Conservation (phyloP, 2,113 vertebrate species). For the Bos javanicus region DNA sequence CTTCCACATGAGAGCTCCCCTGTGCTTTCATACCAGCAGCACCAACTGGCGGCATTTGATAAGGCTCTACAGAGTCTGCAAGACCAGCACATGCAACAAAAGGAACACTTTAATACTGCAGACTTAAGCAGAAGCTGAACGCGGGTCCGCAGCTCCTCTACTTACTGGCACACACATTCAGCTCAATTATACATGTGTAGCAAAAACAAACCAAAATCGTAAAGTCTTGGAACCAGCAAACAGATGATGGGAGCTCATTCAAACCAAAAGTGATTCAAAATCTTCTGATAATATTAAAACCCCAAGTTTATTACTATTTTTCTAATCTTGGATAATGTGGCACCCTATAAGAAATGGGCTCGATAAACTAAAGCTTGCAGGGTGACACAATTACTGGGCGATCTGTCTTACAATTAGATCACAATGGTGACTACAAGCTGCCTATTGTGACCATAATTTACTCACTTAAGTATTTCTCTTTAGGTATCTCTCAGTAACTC, state of each 20-base stretch:
- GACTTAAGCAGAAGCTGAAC: conserved; percentile 66
- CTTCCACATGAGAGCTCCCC: conserved; percentile 85
- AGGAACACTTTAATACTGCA: conserved; percentile 69
- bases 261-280: conserved; percentile 52
- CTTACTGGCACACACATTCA: conserved; percentile 21
- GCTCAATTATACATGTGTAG: conserved; percentile 60
- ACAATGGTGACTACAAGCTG: conserved; percentile 36
- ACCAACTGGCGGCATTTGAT: conserved; percentile 86
- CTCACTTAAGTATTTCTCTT: conserved; percentile 46
- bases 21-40: conserved; percentile 81
- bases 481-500: conserved; percentile 52
- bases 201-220: conserved; percentile 44
- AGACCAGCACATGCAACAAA: conserved; percentile 72
- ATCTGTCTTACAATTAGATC: conserved; percentile 67
- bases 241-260: conserved; percentile 7
- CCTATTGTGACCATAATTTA: conserved; percentile 50
- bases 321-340: conserved; percentile 45
- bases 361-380: conserved; percentile 48
- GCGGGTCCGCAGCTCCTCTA: conserved; percentile 4
- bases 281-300: conserved; percentile 36
- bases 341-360: conserved; percentile 57
- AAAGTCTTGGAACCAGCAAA: conserved; percentile 52
- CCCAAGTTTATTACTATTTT: conserved; percentile 43
- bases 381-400: conserved; percentile 60
- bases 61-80: conserved; percentile 80